Evolutionary conservation across 2,888 invertebrate species (phyloP).

Genomic region (Amiota communis): DNA sequence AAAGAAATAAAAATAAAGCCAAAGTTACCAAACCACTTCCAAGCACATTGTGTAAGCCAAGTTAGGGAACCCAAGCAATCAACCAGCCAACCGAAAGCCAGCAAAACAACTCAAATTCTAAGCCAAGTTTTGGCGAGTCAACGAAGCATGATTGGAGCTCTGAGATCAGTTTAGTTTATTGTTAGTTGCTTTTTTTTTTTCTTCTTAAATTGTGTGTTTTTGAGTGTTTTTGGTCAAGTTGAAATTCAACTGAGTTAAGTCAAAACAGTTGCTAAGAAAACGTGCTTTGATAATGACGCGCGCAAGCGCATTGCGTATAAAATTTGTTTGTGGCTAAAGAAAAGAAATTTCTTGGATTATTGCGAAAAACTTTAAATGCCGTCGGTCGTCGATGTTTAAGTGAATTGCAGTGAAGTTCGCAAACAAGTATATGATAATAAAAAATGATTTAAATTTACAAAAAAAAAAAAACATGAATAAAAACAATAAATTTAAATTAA

Average conservation of each 20-base stretch:
- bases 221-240: constrained; percentile 24
- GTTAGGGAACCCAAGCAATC: not conserved
- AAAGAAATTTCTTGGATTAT: constrained; percentile 34
- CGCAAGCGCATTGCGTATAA: constrained; percentile 54
- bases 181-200: not conserved
- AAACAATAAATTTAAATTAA: too few species aligned
- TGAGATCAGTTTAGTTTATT: not conserved
- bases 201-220: not conserved
- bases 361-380: constrained; percentile 40
- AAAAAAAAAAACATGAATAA: too few species aligned
- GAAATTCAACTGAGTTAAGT: not conserved
- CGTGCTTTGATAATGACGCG: constrained; percentile 56
- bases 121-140: constrained; percentile 40
- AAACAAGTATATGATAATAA: too few species aligned
- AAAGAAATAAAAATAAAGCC: constrained; percentile 10
- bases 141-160: constrained; percentile 22
- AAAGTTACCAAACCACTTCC: constrained; percentile 52
- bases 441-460: too few species aligned
- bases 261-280: constrained; percentile 53
- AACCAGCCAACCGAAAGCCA: constrained; percentile 49
- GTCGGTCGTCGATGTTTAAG: not conserved
- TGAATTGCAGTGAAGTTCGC: too few species aligned
- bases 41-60: constrained; percentile 19
- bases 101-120: constrained; percentile 53
- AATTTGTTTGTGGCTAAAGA: not conserved